Conservation (phyloP, 53 echinoderm and acorn worm genomes). For the Actinopyga echinites region DNA sequence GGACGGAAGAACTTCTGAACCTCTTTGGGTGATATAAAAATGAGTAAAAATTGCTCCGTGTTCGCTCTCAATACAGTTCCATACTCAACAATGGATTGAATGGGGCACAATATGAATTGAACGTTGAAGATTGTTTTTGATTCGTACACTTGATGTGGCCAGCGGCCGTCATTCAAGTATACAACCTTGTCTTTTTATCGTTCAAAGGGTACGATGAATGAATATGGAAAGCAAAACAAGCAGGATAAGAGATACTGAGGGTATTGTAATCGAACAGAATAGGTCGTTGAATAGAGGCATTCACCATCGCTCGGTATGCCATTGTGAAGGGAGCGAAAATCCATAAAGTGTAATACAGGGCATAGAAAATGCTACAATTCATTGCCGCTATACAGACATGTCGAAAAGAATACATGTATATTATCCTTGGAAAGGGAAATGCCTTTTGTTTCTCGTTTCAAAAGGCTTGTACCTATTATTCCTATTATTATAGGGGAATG, state of each 20-base stretch:
- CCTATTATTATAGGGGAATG: slow-evolving; percentile 39
- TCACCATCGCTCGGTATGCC: slow-evolving; percentile 34
- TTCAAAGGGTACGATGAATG: slow-evolving; percentile 31
- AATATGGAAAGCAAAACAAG: slow-evolving; percentile 41
- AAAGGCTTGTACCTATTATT: slow-evolving; percentile 42
- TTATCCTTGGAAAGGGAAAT: slow-evolving; percentile 39
- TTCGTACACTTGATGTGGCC: slow-evolving; percentile 30
- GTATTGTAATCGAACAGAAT: slow-evolving; percentile 41
- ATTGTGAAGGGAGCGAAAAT: slow-evolving; percentile 39
- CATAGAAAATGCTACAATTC: slow-evolving; percentile 46
- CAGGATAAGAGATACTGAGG: neutral
- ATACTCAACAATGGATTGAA: slow-evolving; percentile 20
- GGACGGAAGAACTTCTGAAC: slow-evolving; percentile 19
- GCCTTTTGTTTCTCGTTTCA: slow-evolving; percentile 38
- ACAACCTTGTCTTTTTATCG: slow-evolving; percentile 22
- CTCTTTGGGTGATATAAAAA: neutral
- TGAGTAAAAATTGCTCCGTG: too few relatives aligned
- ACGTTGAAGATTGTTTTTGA: slow-evolving; percentile 6
- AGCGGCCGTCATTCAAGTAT: slow-evolving; percentile 26
- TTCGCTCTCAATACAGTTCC: neutral
- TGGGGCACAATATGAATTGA: neutral
- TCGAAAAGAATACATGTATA: slow-evolving; percentile 41
- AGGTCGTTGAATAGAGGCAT: slow-evolving; percentile 22
- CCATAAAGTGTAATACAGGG: slow-evolving; percentile 15
- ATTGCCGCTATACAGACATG: slow-evolving; percentile 27